phyloP scores from a whole-genome alignment of 2,888 invertebrate genomes.

The Mactromeris polynyma region DNA sequence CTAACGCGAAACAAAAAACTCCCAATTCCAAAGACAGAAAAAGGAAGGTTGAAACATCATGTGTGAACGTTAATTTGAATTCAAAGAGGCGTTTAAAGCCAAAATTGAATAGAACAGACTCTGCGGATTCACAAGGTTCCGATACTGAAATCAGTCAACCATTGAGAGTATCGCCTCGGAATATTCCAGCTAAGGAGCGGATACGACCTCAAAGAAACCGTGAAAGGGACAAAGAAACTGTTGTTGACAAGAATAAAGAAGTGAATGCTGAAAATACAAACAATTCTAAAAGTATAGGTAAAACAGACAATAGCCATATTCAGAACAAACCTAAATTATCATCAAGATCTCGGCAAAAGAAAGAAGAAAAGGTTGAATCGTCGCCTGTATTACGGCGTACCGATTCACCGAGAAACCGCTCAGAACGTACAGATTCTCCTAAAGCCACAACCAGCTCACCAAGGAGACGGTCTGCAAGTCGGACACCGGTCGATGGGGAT shows the following conservation, averaged over 20 bases:
- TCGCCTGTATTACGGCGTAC: slow-evolving; percentile 35
- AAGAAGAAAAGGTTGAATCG: slow-evolving; percentile 46
- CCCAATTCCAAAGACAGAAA: slow-evolving; percentile 58
- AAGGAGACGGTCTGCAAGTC: slow-evolving; percentile 36
- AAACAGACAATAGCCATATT: slow-evolving; percentile 39
- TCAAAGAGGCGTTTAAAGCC: slow-evolving; percentile 40
- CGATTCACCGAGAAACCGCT: slow-evolving; percentile 54
- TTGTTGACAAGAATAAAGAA: neutral
- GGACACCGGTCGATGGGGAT: slow-evolving; percentile 56
- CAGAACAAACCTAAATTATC: slow-evolving; percentile 36
- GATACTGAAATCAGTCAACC: slow-evolving; percentile 47
- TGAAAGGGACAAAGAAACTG: slow-evolving; percentile 55
- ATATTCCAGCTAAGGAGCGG: slow-evolving; percentile 66
- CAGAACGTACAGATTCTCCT: slow-evolving; percentile 51
- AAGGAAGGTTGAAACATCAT: slow-evolving; percentile 50
- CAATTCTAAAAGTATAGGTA: neutral
- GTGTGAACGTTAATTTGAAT: slow-evolving; percentile 19
- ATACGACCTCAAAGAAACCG: slow-evolving; percentile 51
- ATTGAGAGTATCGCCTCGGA: slow-evolving; percentile 57
- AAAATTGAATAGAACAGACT: slow-evolving; percentile 37
- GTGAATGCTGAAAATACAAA: slow-evolving; percentile 29
- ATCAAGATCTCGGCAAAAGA: slow-evolving; percentile 45
- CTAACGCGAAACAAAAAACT: slow-evolving; percentile 27
- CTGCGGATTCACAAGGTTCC: slow-evolving; percentile 34
- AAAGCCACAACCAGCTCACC: slow-evolving; percentile 35